These are phyloP conservation scores for Perdita meconis DNA, from an alignment of 2,888 invertebrate species.

Conservation along the genomic window DNA sequence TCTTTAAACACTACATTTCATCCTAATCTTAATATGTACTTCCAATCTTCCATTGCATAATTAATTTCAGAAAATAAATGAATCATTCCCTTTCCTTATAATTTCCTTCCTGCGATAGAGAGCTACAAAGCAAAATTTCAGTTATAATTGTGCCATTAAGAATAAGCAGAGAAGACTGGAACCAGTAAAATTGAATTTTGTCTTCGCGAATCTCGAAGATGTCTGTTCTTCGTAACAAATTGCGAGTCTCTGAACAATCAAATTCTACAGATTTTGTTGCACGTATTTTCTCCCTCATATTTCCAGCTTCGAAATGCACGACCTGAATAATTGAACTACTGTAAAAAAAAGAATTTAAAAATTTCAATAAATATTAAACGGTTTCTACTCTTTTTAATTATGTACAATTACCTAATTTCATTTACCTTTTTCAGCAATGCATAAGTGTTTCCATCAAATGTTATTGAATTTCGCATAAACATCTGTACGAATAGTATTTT, in stretches of 20 bases:
- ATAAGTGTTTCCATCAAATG: too few species aligned
- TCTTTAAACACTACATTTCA: not conserved
- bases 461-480: too few species aligned
- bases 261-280: slow-evolving; percentile 6
- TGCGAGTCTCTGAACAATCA: slow-evolving; percentile 1
- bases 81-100: not conserved
- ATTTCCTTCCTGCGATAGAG: not conserved
- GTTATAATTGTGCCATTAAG: slow-evolving; percentile 14
- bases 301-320: not conserved
- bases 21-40: not conserved
- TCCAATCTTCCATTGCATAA: not conserved
- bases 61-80: not conserved
- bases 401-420: too few species aligned
- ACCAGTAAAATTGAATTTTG: slow-evolving; percentile 21
- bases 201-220: not conserved
- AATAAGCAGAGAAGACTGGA: slow-evolving; percentile 6
- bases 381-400: not conserved
- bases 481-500: too few species aligned
- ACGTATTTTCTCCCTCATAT: not conserved
- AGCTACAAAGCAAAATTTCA: slow-evolving; percentile 8
- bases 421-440: too few species aligned
- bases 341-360: not conserved
- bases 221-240: not conserved
- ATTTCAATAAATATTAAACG: not conserved
- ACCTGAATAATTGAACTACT: not conserved